Base-by-base conservation (phyloP, 2,797 vertebrate genomes). In the Anomalospiza imberbis region DNA sequence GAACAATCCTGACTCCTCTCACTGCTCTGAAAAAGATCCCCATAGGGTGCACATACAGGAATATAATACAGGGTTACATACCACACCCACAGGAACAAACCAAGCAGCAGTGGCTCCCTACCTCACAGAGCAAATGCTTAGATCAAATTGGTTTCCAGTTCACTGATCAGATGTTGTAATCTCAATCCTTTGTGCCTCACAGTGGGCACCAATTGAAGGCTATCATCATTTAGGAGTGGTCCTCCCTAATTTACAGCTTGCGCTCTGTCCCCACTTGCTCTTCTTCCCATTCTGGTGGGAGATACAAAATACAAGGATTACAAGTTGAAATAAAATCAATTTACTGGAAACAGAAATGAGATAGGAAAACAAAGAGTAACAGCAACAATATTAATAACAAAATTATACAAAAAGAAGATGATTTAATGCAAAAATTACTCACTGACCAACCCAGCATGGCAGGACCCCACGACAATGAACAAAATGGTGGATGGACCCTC, bases 41-140 rank as follows among this genome's bases (percentile, higher is more conserved):
- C 6, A 13, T 0, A 1, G 22, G n/a, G 7, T 4, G 0, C 5
- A 32, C 32, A 36, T 17, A 44, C 2, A 8, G 55, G 17, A 61
- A 31, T 44, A 25, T 16, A 31, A 31, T 17, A 20, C 10, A 42
- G 47, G 9, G 11, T 36, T 44, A 61, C 2, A 3, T 36, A 38
- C 17, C 48, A 45, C n/a, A 62, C 19, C 12, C 18, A 15, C 40
- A 54, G 24, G 28, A 72, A 24, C 29, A 72, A 12, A 54, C 12
- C 22, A 62, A n/a, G 18, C n/a, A 40, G 20, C 50, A 55, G 24
- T n/a, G 40, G 12, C n/a, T 72, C 50, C 24, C 34, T 47, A 38
- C 9, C 40, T 12, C 38, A 70, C 1, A 26, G 13, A 53, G 22
- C 10, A 70, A 60, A 53, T 61, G 21, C 26, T 51, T 31, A 36